Conservation (phyloP, 2,113 vertebrate species). For the Pyrgilauda ruficollis region DNA sequence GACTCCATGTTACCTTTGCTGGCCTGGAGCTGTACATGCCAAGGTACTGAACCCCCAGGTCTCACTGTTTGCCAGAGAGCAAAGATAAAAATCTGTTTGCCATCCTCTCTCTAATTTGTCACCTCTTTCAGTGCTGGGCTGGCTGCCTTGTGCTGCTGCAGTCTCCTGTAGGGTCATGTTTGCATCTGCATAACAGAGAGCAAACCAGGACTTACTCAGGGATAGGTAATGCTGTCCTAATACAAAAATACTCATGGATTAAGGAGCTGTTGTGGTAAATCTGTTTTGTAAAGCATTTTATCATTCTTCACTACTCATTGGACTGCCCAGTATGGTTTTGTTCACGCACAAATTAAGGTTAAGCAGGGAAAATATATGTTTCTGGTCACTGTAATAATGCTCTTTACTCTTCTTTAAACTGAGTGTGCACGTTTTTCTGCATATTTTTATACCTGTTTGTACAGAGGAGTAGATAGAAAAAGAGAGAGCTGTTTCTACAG, state of each 20-base stretch:
- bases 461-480: background rate
- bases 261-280: background rate
- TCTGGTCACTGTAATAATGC: background rate
- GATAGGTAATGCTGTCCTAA: background rate
- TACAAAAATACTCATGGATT: background rate
- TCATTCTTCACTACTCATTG: background rate
- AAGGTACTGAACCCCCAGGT: background rate
- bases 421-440: background rate
- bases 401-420: background rate
- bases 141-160: background rate
- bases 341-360: background rate
- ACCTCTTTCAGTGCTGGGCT: background rate
- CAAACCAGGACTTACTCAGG: background rate
- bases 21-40: accelerated
- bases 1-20: background rate
- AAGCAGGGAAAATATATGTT: background rate
- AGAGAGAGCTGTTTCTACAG: background rate
- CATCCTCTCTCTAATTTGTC: background rate
- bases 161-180: background rate
- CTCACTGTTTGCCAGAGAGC: background rate
- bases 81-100: background rate
- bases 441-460: background rate
- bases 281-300: background rate
- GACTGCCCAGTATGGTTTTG: accelerated
- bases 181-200: background rate